Evolutionary conservation across 1,140 invertebrate species (phyloP), one percentile per base, ranked within the genome.

Genomic region (Matsumurasca onukii): DNA sequence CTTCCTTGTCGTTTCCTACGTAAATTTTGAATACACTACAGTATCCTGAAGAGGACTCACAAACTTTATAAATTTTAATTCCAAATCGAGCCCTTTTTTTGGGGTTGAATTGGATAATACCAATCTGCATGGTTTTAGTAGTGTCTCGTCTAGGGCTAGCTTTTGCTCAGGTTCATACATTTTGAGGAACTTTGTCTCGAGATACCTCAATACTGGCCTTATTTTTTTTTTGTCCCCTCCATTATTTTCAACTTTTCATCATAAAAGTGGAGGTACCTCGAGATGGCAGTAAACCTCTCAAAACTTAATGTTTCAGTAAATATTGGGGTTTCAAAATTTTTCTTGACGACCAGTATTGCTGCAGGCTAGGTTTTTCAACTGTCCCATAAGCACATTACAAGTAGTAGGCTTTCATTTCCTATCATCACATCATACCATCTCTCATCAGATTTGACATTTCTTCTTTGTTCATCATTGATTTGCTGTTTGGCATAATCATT

Each of bases 131-230:
- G 22, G 12, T 22, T 52, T 52, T 22, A 52, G 20, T 12, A 20
- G 20, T 5, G 49, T 52, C 22, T 52, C 20, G 22, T 52, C 49
- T 3, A 52, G 12, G 5, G 49, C 12, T 17, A 52, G 12, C 3
- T 52, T 22, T 52, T 52, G 49, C 22, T 52, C 49, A 5, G 49
- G 49, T 52, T 52, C 20, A 22, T 52, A 52, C 5, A 52, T 52
- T 22, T 52, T 5, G 12, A 52, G 22, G 20, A 52, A 52, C 49
- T 52, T 52, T 15, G 49, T 52, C 20, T 52, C 49, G 3, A 52
- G 20, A 20, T 52, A 52, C 20, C 20, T 52, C 12, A 52, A 22
- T 15, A 52, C 20, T 17, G 20, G 49, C 12, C 49, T 39, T 3
- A 52, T 20, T 20, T 52, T 52, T 52, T 52, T 22, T 22, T 52